Evolutionary conservation across 2,888 invertebrate genomes (phyloP).

Genomic region (Physocephala rufipes): DNA sequence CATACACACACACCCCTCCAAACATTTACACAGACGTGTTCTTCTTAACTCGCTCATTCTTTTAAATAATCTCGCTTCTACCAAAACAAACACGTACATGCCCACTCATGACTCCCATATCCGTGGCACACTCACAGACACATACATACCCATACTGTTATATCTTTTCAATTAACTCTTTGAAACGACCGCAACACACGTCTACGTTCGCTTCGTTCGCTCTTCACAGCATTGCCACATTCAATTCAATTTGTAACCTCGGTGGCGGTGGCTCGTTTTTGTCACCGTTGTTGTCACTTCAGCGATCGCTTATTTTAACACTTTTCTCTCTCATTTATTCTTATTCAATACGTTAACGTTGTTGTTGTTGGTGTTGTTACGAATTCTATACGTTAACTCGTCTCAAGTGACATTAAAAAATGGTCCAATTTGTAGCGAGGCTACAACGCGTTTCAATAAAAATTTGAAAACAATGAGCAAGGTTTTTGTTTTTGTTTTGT

Average conservation of each 20-base stretch:
- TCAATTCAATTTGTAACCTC: slow-evolving; percentile 9
- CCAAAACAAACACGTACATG: not conserved
- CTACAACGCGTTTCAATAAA: not conserved
- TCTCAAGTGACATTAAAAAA: slow-evolving; percentile 11
- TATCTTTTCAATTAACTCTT: slow-evolving; percentile 25
- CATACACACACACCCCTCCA: slow-evolving; percentile 1
- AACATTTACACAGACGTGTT: too few relatives aligned
- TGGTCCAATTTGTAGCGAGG: slow-evolving; percentile 5
- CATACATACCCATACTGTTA: not conserved
- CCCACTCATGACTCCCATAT: not conserved
- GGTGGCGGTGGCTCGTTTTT: slow-evolving; percentile 11
- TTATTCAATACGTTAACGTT: not conserved
- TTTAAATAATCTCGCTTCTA: not conserved
- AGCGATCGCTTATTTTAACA: slow-evolving; percentile 10
- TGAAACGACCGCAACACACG: not conserved
- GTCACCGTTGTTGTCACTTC: not conserved
- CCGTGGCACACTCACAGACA: not conserved
- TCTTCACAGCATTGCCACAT: slow-evolving; percentile 13
- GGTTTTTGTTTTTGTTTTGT: not conserved
- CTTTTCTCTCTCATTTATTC: not conserved
- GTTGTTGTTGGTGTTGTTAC: slow-evolving; percentile 12
- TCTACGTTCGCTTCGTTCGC: not conserved
- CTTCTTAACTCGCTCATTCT: too few relatives aligned
- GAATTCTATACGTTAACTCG: not conserved
- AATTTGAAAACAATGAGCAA: not conserved